Evolutionary conservation across 2,888 invertebrate genomes (phyloP), one percentile per base, ranked within the genome.

Genomic region (Gerris lacustris): DNA sequence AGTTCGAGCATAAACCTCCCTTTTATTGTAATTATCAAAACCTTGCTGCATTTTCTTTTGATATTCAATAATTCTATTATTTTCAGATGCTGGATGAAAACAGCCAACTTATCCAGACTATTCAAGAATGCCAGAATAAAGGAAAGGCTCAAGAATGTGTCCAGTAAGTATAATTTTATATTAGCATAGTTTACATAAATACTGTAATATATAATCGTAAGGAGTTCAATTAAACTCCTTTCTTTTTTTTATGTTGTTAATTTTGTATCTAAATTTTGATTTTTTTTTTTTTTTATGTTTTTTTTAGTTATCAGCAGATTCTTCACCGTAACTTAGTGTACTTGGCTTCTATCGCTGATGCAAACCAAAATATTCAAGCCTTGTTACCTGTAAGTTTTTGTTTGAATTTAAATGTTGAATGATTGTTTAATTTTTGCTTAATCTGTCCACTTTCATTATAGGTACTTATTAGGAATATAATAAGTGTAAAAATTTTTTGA

Each of bases 301-400:
- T n/a, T 72, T 77, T 45, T 73, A 86, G 86, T 74, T 87, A 94
- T 80, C 96, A 97, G 80, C 93, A 96, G 81, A 87, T 93, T 74
- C 82, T 99, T 74, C 98, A 99, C 80, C 85, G 96, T 75, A 99
- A 99, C 83, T 85, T 99, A 73, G 93, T 97, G 0, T 97, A 96
- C 81, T 84, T 99, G 76, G 96, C 97, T 7, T 94, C 95, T 44
- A 87, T 98, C 73, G 97, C 97, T n/a, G 98, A 99, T 83, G 90
- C 94, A 18, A 92, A 91, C 79, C 95, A 95, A 83, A 96, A 94
- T 82, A 90, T 96, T 75, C 91, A 92, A 79, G 87, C 89, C 71
- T 85, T 95, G 77, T 83, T 96, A 78, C 96, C 96, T 78, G 95
- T 95, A 86, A 87, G 85, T 75, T 64, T 66, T 62, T n/a, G n/a